Evolutionary conservation across 2,113 vertebrate genomes (phyloP).

Genomic region (Rhagologus leucostigma): DNA sequence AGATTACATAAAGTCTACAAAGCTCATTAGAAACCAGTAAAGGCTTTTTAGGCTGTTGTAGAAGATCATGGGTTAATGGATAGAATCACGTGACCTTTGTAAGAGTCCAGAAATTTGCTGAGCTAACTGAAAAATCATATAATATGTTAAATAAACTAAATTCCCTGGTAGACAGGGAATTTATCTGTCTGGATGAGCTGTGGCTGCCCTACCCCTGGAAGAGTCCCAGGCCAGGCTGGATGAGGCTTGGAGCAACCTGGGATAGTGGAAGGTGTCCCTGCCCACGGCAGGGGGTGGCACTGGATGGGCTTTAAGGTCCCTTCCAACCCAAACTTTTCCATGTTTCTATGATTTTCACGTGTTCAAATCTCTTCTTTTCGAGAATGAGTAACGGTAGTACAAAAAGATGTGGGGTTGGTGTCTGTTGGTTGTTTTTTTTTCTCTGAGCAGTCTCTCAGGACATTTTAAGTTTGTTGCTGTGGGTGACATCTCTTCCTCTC

Average conservation of each 20-base stretch:
- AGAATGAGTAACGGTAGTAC: not conserved
- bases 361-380: not conserved
- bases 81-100: not conserved
- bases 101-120: not conserved
- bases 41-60: not conserved
- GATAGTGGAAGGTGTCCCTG: not conserved
- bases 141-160: not conserved
- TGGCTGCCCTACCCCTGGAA: not conserved
- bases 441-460: not conserved
- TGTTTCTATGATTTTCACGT: not conserved
- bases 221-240: not conserved
- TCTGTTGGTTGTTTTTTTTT: not conserved
- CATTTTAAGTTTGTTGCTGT: not conserved
- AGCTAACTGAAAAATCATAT: not conserved
- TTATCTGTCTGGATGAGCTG: not conserved
- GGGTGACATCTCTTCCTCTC: not conserved
- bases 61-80: not conserved
- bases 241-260: accelerated
- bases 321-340: not conserved
- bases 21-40: not conserved
- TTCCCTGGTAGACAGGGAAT: not conserved
- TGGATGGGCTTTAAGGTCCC: not conserved
- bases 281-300: accelerated
- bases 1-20: not conserved
- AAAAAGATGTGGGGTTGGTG: not conserved